Evolutionary conservation across 1,140 invertebrate species (phyloP).

Genomic region (Caenorhabditis brenneri): DNA sequence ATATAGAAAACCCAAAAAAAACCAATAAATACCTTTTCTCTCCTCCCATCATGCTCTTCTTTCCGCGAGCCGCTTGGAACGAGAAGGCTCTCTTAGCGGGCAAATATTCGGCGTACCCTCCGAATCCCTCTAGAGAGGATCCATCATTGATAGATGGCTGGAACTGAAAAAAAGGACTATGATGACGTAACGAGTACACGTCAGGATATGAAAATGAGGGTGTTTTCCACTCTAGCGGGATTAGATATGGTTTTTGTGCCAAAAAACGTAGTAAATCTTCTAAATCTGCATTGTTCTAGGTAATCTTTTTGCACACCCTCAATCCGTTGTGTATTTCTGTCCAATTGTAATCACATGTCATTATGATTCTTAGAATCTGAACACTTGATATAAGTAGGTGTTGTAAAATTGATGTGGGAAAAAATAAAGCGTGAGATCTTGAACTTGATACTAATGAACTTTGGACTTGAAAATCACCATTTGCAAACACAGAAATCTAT

Average conservation of each 20-base stretch:
- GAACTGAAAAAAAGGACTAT: background rate
- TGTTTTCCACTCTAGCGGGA: background rate
- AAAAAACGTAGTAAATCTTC: conserved; percentile 6
- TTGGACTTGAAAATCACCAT: no score
- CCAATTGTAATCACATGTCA: background rate
- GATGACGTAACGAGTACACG: background rate
- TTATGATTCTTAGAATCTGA: background rate
- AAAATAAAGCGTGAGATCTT: background rate
- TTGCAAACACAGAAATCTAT: no score
- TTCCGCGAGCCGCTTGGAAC: conserved; percentile 28
- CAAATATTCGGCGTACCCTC: background rate
- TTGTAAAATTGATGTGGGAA: background rate
- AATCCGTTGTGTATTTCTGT: background rate
- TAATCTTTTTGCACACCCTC: background rate
- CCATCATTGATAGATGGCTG: conserved; percentile 28
- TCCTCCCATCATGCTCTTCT: conserved; percentile 16
- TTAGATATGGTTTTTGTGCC: background rate
- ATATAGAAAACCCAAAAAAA: background rate
- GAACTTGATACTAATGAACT: background rate
- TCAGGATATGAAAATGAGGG: background rate
- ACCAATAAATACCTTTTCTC: background rate
- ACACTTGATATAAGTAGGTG: background rate
- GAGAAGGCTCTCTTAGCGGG: conserved; percentile 7
- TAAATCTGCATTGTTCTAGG: background rate
- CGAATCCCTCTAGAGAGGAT: background rate